phyloP scores from a whole-genome alignment of 2,888 invertebrate species.

The Marronus borbonicus region DNA sequence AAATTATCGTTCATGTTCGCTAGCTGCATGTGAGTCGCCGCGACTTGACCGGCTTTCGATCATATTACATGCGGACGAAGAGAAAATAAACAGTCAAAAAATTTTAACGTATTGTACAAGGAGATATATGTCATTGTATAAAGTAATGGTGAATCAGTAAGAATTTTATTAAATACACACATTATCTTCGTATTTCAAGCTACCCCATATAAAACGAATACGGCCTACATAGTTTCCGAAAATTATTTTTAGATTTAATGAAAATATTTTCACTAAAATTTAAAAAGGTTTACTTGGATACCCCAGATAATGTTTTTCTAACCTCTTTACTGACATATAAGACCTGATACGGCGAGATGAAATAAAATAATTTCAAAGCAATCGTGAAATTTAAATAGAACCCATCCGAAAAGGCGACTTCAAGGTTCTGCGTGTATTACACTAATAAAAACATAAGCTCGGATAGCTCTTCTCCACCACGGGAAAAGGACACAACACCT shows the following conservation, averaged over 20 bases:
- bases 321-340: background rate
- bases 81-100: no score
- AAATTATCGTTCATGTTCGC: no score
- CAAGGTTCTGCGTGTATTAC: slow-evolving; percentile 1
- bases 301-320: background rate
- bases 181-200: no score
- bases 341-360: background rate
- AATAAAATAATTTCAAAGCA: background rate
- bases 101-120: no score
- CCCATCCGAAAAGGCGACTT: background rate
- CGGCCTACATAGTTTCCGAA: background rate
- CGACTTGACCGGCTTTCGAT: no score
- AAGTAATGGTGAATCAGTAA: no score
- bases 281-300: background rate
- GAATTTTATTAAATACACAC: background rate
- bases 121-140: no score
- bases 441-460: slow-evolving; percentile 4
- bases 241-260: background rate
- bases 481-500: slow-evolving; percentile 19
- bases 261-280: slow-evolving; percentile 4
- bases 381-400: slow-evolving; percentile 10
- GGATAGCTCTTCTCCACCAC: slow-evolving; percentile 2
- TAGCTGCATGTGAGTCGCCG: no score
- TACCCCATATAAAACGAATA: background rate
- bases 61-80: no score